Evolutionary conservation across 2,888 invertebrate species (phyloP).

Genomic region (Phaedon cochleariae): DNA sequence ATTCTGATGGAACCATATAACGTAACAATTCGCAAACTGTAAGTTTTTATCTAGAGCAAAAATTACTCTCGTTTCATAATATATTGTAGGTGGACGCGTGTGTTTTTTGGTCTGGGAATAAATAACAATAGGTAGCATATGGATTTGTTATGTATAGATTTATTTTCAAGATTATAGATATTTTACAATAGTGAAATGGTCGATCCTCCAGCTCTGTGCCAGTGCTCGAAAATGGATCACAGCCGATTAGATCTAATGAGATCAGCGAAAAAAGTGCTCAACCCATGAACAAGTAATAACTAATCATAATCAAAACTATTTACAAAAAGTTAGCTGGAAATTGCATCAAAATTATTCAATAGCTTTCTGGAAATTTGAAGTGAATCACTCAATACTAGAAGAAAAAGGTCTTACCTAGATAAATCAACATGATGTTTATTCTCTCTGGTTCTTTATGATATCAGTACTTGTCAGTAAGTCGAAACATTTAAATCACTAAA

Average conservation of each 20-base stretch:
- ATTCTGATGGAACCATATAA: no score
- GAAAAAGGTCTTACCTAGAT: background rate
- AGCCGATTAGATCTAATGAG: slow-evolving; percentile 52
- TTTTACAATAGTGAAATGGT: slow-evolving; percentile 50
- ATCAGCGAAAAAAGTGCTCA: slow-evolving; percentile 45
- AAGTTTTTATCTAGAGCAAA: no score
- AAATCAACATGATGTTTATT: no score
- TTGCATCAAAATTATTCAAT: background rate
- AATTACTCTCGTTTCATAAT: no score
- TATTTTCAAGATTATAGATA: slow-evolving; percentile 41
- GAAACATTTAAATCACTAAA: no score
- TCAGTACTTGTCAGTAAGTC: no score
- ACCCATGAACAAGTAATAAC: slow-evolving; percentile 36
- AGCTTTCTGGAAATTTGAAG: background rate
- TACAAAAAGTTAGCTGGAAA: slow-evolving; percentile 9
- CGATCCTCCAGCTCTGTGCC: slow-evolving; percentile 49
- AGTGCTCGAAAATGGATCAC: slow-evolving; percentile 51
- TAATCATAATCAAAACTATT: slow-evolving; percentile 1
- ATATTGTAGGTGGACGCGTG: no score
- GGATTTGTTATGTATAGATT: slow-evolving; percentile 25
- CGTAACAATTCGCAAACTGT: no score
- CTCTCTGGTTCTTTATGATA: no score
- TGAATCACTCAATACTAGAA: background rate
- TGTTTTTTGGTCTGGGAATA: no score
- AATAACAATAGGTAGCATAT: no score